phyloP scores from a whole-genome alignment of 2,797 vertebrate genomes.

The Megaceryle alcyon region DNA sequence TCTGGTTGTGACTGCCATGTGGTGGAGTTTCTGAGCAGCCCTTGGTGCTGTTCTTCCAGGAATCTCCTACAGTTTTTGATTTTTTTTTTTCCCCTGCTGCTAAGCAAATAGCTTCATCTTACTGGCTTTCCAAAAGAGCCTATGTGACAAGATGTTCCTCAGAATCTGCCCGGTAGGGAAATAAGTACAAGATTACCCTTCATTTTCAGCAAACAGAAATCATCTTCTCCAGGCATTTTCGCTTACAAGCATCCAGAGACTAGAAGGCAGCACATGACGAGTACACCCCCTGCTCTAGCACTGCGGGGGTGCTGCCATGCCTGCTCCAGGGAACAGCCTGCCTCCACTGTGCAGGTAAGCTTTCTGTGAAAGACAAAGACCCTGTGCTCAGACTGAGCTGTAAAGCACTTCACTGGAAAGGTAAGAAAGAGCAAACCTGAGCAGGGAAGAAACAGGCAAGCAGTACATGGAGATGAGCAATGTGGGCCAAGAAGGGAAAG shows the following conservation, averaged over 20 bases:
- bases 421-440: background rate
- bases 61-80: background rate
- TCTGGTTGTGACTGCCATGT: background rate
- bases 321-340: background rate
- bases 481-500: background rate
- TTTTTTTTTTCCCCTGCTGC: background rate
- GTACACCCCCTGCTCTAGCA: background rate
- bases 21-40: background rate
- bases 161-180: background rate
- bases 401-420: background rate
- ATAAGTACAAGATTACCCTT: background rate
- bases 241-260: background rate
- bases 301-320: background rate
- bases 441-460: background rate
- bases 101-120: background rate
- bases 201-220: background rate
- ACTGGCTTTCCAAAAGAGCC: background rate
- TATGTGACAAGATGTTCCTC: background rate
- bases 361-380: background rate
- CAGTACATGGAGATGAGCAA: no score
- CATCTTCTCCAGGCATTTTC: background rate
- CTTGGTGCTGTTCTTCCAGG: background rate
- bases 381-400: background rate
- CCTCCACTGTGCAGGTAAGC: background rate
- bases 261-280: background rate